These are phyloP conservation scores for Caenorhabditis japonica DNA, from an alignment of 2,888 invertebrate genomes.

Conservation along the genomic window DNA sequence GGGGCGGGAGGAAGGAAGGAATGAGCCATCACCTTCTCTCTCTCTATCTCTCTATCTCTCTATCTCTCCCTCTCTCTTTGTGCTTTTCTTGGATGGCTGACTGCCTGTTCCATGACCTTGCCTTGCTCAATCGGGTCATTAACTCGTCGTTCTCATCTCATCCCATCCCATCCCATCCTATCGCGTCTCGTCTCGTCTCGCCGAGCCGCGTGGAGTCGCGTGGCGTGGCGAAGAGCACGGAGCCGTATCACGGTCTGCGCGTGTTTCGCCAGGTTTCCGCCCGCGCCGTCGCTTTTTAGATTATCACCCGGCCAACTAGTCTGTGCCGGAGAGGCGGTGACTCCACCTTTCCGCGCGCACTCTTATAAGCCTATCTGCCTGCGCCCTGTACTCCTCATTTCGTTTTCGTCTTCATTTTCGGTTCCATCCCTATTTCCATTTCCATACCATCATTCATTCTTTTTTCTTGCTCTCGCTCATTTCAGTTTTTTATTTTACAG, in stretches of 20 bases:
- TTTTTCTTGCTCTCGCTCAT: background rate
- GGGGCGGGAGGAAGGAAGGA: background rate
- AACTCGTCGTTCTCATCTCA: too few relatives aligned
- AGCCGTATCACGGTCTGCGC: constrained; percentile 22
- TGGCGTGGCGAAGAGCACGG: too few relatives aligned
- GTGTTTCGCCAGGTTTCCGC: constrained; percentile 16
- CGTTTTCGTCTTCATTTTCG: background rate
- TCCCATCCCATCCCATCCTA: too few relatives aligned
- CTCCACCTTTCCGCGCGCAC: constrained; percentile 54
- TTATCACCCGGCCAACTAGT: constrained; percentile 41
- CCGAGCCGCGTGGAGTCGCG: too few relatives aligned
- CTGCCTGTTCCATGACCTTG: constrained; percentile 48
- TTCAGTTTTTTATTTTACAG: too few relatives aligned
- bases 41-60: constrained; percentile 14
- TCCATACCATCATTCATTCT: background rate
- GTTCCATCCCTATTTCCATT: too few relatives aligned
- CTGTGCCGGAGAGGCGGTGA: constrained; percentile 14
- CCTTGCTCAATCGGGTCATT: constrained; percentile 43
- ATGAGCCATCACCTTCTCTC: constrained; percentile 16
- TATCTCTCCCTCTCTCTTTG: constrained; percentile 12
- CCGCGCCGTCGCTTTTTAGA: too few relatives aligned
- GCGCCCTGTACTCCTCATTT: constrained; percentile 17
- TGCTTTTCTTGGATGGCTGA: too few relatives aligned
- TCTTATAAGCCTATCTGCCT: constrained; percentile 55
- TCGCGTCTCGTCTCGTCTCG: too few relatives aligned